Evolutionary conservation across 53 echinoderm and acorn worm species (phyloP).

Genomic region (Mesocentrotus franciscanus): DNA sequence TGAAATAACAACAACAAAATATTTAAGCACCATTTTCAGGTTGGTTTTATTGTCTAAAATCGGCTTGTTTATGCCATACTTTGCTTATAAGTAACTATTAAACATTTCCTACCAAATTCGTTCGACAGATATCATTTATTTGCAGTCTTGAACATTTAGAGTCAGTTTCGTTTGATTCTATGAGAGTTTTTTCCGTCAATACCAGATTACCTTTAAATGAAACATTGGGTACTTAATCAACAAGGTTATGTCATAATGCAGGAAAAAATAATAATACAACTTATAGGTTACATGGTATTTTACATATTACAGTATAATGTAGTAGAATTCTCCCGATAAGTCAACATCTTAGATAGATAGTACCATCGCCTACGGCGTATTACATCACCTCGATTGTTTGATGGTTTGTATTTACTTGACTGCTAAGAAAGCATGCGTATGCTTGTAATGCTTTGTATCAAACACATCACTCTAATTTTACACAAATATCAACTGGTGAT

Average conservation of each 20-base stretch:
- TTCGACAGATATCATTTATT: neutral
- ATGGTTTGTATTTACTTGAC: too few species aligned
- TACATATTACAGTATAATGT: neutral
- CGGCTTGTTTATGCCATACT: neutral
- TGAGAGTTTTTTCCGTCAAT: neutral
- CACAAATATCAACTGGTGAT: too few species aligned
- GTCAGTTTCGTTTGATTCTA: neutral
- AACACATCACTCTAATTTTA: too few species aligned
- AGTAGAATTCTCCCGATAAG: neutral
- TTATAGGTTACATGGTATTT: neutral
- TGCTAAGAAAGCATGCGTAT: too few species aligned
- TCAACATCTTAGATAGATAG: slow-evolving; percentile 5
- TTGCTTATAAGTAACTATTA: neutral
- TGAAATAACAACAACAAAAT: neutral
- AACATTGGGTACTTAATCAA: neutral
- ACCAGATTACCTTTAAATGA: neutral
- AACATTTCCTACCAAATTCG: too few species aligned
- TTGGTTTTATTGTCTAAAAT: too few species aligned
- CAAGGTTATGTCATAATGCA: neutral
- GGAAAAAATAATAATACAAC: too few species aligned
- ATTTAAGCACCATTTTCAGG: too few species aligned
- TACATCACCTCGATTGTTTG: too few species aligned
- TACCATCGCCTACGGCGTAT: neutral
- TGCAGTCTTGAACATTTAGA: neutral
- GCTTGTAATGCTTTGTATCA: too few species aligned